Evolutionary conservation across 2,113 vertebrate species (phyloP).

Genomic region (Pterocles orientalis): DNA sequence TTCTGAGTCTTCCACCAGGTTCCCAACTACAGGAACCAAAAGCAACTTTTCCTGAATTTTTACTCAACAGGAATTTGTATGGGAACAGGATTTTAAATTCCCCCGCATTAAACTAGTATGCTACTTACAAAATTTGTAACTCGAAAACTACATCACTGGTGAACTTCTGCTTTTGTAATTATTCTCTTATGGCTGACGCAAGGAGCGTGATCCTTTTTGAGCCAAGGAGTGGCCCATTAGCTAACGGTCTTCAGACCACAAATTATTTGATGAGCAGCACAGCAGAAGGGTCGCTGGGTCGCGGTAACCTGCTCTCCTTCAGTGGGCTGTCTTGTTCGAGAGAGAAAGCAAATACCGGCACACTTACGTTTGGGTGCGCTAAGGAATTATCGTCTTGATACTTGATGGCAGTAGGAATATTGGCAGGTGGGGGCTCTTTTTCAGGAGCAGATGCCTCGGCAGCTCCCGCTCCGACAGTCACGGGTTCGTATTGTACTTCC

Average conservation of each 20-base stretch:
- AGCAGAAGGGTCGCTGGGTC: neutral
- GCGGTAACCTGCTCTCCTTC: neutral
- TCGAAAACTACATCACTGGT: neutral
- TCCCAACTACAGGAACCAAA: neutral
- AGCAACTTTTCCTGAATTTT: neutral
- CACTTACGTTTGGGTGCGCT: constrained; percentile 91
- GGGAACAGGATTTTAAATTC: neutral
- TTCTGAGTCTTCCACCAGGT: neutral
- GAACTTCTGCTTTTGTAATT: neutral
- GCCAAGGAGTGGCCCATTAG: neutral
- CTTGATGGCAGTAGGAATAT: constrained; percentile 87
- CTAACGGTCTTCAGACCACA: neutral
- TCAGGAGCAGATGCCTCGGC: constrained; percentile 46
- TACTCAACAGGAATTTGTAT: neutral
- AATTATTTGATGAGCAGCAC: neutral
- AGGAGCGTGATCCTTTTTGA: neutral
- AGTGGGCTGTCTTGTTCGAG: too few species aligned
- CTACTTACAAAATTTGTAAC: neutral
- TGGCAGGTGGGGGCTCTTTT: constrained; percentile 72
- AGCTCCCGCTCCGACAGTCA: constrained; percentile 37
- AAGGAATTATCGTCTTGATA: constrained; percentile 90
- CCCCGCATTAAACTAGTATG: neutral
- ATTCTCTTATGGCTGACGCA: neutral
- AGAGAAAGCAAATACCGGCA: neutral
- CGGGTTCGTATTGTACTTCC: constrained; percentile 61